Evolutionary conservation across 2,113 vertebrate species (phyloP), one percentile per base, ranked within the genome.

Genomic region (Sula dactylatra): DNA sequence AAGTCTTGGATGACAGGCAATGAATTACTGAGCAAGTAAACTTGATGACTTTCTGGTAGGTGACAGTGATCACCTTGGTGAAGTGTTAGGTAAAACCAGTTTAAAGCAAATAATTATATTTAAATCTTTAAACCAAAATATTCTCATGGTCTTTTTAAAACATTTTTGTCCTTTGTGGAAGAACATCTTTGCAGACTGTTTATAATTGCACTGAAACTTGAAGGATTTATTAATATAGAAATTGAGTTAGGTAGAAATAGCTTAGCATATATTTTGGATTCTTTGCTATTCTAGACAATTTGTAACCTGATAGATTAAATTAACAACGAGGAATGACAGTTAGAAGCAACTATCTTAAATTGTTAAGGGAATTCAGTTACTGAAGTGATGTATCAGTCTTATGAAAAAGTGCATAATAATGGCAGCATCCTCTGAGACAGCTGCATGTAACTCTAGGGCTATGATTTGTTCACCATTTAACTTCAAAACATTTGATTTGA

Each of bases 261-360:
- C 13, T 91, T 88, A 65, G 70, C 64, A 58, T 88, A n/a, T 73
- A 82, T 85, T 94, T 92, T 83, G 11, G 45, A 72, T 72, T 93
- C 62, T 73, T 91, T 83, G 78, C 22, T 91, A 44, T 91, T 95
- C 49, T 90, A 95, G 93, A 72, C 82, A 95, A 50, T 91, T 86
- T 95, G 77, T 69, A 91, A 90, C 36, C 66, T 82, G 81, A 89
- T 45, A 88, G 58, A 93, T 95, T 90, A 88, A 90, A 73, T 95
- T 90, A 91, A 90, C 19, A 47, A 65, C 69, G 74, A 82, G 16
- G 27, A 87, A 95, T 65, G 81, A 84, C 21, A 61, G 64, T 40
- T 72, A 86, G 52, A 89, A 93, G 32, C 19, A 94, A 49, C 78
- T 49, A 17, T 85, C 54, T 91, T 90, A 85, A 93, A 76, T 76